Conservation (phyloP, 2,888 invertebrate genomes). For the Papilio elwesi region DNA sequence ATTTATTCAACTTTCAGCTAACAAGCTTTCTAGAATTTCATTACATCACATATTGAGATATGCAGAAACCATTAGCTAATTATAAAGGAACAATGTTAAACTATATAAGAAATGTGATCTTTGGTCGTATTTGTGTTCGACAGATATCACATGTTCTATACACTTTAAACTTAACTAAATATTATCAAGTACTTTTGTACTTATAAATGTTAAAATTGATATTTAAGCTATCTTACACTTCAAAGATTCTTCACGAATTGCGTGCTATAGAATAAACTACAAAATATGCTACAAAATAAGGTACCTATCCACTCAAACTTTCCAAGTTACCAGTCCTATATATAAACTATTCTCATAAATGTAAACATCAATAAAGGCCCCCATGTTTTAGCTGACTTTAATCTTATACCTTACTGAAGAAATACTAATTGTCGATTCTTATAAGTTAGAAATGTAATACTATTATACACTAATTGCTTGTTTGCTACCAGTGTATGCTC, state of each 20-base stretch:
- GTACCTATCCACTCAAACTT: no score
- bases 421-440: neutral
- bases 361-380: slow-evolving; percentile 38
- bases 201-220: neutral
- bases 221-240: neutral
- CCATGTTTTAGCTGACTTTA: slow-evolving; percentile 32
- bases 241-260: no score
- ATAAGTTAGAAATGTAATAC: no score
- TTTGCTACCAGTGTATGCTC: no score
- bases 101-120: neutral
- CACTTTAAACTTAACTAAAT: neutral
- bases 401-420: neutral
- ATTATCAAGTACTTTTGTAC: neutral
- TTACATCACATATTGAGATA: no score
- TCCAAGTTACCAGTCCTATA: neutral
- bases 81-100: neutral
- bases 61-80: neutral
- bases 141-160: neutral
- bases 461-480: no score
- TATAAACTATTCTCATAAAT: neutral
- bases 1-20: no score
- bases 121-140: neutral
- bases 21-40: no score
- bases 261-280: no score
- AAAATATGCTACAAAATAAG: no score